Percentiles rank a stretch among this genome's conserved stretches.
Evolutionary conservation across 2,113 vertebrate species (phyloP).

Genomic region (Odocoileus virginianus): DNA sequence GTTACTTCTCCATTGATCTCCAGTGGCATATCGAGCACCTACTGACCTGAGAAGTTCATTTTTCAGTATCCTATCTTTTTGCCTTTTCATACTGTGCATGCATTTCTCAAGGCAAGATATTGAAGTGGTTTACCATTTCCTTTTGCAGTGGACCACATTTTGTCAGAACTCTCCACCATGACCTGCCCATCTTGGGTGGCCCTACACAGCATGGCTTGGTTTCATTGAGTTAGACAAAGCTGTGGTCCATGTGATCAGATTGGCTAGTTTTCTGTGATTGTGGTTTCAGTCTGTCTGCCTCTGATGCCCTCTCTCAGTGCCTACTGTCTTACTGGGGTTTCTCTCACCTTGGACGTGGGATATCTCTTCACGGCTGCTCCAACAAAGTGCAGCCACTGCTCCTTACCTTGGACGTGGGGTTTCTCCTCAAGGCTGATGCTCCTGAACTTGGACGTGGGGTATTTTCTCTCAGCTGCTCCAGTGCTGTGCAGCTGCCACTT

Average conservation of each 20-base stretch:
- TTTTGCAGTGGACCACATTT: neutral
- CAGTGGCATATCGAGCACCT: neutral
- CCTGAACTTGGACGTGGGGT: neutral
- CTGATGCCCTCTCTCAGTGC: neutral
- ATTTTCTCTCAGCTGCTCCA: neutral
- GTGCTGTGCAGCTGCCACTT: rapidly evolving
- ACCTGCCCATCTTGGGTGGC: rapidly evolving
- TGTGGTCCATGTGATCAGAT: neutral
- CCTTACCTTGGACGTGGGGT: neutral
- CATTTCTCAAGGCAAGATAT: neutral
- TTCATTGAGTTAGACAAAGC: neutral
- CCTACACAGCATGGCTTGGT: neutral
- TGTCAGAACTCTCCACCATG: neutral
- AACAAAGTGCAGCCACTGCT: neutral
- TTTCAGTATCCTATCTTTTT: neutral
- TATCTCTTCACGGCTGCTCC: neutral
- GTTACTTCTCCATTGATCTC: neutral
- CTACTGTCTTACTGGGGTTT: neutral
- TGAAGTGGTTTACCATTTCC: neutral
- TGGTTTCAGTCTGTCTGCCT: neutral
- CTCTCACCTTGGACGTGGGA: neutral
- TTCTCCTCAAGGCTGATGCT: rapidly evolving
- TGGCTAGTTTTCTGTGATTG: neutral
- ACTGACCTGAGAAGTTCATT: neutral
- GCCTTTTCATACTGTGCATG: neutral